A percentile compares a stretch with the other conserved stretches of the same genome.
Conservation (phyloP, 2,888 invertebrate species). For the Teinopalpus imperialis region DNA sequence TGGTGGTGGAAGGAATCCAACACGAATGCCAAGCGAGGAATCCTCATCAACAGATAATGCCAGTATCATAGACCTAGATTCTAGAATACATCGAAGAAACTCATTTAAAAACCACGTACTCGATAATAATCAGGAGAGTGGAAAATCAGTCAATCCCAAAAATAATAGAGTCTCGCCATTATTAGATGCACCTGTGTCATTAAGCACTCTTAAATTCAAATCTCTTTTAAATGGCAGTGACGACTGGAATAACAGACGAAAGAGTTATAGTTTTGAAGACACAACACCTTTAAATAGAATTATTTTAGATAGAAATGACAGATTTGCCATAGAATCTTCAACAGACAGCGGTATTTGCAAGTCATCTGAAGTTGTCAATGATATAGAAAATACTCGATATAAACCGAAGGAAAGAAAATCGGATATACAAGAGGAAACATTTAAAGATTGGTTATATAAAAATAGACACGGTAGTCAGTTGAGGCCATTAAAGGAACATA, state of each 20-base stretch:
- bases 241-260: constrained; percentile 88
- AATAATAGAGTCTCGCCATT: constrained; percentile 58
- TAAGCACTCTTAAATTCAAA: constrained; percentile 71
- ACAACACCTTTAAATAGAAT: constrained; percentile 60
- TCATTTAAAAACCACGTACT: constrained; percentile 56
- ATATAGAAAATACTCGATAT: constrained; percentile 47
- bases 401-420: constrained; percentile 43
- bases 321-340: constrained; percentile 86
- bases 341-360: constrained; percentile 90
- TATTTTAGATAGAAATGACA: constrained; percentile 62
- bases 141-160: constrained; percentile 38
- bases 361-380: constrained; percentile 85
- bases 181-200: constrained; percentile 57
- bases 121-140: constrained; percentile 24
- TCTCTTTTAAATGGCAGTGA: constrained; percentile 64
- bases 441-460: constrained; percentile 69
- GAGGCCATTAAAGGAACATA: constrained; percentile 49
- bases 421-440: constrained; percentile 56
- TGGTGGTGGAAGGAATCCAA: constrained; percentile 83
- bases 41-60: constrained; percentile 73
- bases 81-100: constrained; percentile 48
- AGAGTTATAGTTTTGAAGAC: constrained; percentile 88
- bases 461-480: constrained; percentile 55
- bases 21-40: constrained; percentile 85
- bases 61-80: constrained; percentile 69